Evolutionary conservation across 2,113 vertebrate genomes (phyloP).

Genomic region (Struthio camelus): DNA sequence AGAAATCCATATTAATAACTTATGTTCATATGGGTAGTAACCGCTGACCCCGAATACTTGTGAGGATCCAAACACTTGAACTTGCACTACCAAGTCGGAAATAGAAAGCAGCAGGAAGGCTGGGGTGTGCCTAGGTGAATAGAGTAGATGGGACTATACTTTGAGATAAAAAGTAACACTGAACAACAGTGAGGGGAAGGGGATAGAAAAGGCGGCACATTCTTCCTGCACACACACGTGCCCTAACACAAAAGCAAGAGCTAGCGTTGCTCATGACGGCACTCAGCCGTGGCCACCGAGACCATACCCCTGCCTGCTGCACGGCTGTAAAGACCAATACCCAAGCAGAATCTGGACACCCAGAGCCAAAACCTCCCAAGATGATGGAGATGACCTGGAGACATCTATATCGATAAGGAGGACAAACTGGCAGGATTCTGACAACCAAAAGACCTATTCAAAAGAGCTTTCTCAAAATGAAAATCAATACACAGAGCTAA

Average conservation of each 20-base stretch:
- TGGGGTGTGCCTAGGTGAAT: rapidly evolving
- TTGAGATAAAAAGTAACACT: neutral
- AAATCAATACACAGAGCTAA: neutral
- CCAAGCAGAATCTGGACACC: neutral
- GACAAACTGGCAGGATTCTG: neutral
- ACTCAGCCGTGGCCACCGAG: neutral
- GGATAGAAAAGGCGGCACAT: neutral
- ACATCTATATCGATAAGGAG: neutral
- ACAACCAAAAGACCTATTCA: neutral
- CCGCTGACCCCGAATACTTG: neutral
- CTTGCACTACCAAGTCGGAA: neutral
- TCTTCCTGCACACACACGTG: neutral
- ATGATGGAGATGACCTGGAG: neutral
- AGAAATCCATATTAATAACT: neutral
- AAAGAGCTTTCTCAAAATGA: neutral
- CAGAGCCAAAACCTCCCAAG: neutral
- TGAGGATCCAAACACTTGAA: neutral
- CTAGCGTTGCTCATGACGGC: rapidly evolving
- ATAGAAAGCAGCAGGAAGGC: neutral
- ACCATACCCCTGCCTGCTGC: neutral
- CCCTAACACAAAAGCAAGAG: neutral
- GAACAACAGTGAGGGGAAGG: neutral
- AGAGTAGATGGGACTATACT: neutral
- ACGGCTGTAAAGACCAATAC: neutral
- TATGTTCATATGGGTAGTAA: neutral